phyloP scores from a whole-genome alignment of 2,113 vertebrate genomes.

The Tychaedon coryphoeus region DNA sequence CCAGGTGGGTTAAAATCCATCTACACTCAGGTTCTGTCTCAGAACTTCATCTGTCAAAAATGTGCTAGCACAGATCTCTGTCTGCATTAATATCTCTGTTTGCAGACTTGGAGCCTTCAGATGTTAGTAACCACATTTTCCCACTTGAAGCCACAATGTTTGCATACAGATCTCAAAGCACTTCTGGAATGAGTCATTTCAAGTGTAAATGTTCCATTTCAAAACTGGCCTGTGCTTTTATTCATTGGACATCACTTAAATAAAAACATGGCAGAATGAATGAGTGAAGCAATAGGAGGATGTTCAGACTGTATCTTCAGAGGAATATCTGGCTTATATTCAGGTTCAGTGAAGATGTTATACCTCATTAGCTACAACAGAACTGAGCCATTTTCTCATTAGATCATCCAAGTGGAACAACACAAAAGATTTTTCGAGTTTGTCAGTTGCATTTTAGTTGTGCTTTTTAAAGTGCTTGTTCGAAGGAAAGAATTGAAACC shows the following conservation, averaged over 20 bases:
- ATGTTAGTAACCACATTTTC: background rate
- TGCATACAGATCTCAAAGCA: slow-evolving; percentile 38
- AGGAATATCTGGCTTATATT: slow-evolving; percentile 47
- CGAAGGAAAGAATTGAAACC: slow-evolving; percentile 45
- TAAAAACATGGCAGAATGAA: slow-evolving; percentile 40
- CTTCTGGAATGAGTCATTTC: background rate
- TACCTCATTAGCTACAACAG: slow-evolving; percentile 61
- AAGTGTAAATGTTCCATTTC: slow-evolving; percentile 47
- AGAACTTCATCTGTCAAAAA: background rate
- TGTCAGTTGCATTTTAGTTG: slow-evolving; percentile 48
- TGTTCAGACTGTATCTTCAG: background rate
- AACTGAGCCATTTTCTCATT: slow-evolving; percentile 67
- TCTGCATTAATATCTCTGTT: background rate
- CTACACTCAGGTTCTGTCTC: background rate
- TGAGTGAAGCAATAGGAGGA: background rate
- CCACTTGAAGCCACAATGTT: background rate
- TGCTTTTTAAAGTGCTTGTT: slow-evolving; percentile 55
- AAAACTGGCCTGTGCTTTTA: slow-evolving; percentile 45
- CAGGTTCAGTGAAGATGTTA: slow-evolving; percentile 64
- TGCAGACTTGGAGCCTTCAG: background rate
- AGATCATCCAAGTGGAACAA: slow-evolving; percentile 58
- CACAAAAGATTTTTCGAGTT: slow-evolving; percentile 56
- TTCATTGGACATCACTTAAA: slow-evolving; percentile 59
- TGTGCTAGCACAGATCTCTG: background rate
- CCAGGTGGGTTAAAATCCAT: background rate